phyloP scores from a whole-genome alignment of 2,888 invertebrate species.

The Phengaris alcon region DNA sequence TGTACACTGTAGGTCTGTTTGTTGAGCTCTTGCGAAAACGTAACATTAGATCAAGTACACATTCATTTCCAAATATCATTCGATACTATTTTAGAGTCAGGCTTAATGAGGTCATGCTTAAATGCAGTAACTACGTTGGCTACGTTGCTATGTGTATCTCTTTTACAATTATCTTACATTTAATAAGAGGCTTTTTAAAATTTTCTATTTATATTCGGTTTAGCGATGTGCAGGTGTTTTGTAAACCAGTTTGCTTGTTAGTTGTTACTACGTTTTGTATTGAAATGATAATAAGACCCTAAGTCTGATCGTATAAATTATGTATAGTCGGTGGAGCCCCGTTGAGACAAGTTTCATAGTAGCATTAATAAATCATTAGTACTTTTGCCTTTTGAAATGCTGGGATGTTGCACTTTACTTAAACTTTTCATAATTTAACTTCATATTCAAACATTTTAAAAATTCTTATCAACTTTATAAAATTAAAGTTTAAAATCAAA shows the following conservation, averaged over 20 bases:
- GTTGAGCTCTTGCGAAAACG: slow-evolving; percentile 28
- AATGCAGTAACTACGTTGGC: not conserved
- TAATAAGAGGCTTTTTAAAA: not conserved
- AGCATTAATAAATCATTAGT: slow-evolving; percentile 30
- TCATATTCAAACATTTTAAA: not conserved
- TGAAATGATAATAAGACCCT: slow-evolving; percentile 34
- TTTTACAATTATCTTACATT: not conserved
- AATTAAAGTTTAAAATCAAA: not conserved
- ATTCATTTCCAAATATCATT: slow-evolving; percentile 19
- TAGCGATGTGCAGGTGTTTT: not conserved
- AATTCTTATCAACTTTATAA: not conserved
- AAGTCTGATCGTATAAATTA: slow-evolving; percentile 39
- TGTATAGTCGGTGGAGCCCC: slow-evolving; percentile 37
- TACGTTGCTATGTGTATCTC: not conserved
- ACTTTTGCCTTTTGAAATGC: not conserved
- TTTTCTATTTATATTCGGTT: slow-evolving; percentile 10
- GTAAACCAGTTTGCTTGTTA: slow-evolving; percentile 4
- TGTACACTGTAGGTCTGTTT: slow-evolving; percentile 26
- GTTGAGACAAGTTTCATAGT: slow-evolving; percentile 36
- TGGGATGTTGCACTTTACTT: not conserved
- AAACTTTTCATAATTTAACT: not conserved
- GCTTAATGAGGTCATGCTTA: slow-evolving; percentile 16
- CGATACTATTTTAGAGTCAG: slow-evolving; percentile 10
- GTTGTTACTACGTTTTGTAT: slow-evolving; percentile 27
- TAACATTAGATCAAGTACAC: slow-evolving; percentile 11